These are phyloP conservation scores for Peromyscus eremicus DNA, from an alignment of 2,797 vertebrate genomes.

Conservation along the genomic window DNA sequence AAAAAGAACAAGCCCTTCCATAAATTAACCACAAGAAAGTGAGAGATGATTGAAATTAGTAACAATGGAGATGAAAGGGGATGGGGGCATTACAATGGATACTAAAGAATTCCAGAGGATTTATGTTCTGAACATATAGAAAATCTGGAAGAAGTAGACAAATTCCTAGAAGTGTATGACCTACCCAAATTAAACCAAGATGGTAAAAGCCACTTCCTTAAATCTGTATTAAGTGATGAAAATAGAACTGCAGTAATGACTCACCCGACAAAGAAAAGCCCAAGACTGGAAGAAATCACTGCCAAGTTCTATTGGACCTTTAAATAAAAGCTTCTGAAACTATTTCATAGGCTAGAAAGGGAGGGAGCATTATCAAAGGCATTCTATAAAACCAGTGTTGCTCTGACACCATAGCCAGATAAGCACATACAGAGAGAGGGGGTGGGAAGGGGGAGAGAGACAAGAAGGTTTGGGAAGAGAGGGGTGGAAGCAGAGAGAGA, in stretches of 20 bases:
- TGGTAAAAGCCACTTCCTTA: background rate
- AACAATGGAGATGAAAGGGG: background rate
- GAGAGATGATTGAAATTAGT: background rate
- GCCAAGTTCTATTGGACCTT: background rate
- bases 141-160: background rate
- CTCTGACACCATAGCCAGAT: background rate
- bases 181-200: conserved; percentile 9
- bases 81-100: background rate
- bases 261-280: conserved; percentile 1
- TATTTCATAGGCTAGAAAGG: background rate
- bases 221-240: background rate
- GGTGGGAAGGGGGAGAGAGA: background rate
- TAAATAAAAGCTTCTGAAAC: background rate
- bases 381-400: background rate
- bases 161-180: conserved; percentile 2
- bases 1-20: background rate
- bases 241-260: conserved; percentile 11
- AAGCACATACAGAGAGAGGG: background rate
- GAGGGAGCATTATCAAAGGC: background rate
- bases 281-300: background rate
- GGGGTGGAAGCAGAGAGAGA: background rate
- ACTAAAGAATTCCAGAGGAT: background rate
- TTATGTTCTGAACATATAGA: background rate
- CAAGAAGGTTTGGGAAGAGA: background rate
- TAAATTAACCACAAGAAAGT: background rate